Evolutionary conservation across 2,888 invertebrate genomes (phyloP), one percentile per base, ranked within the genome.

Genomic region (Deilephila elpenor): DNA sequence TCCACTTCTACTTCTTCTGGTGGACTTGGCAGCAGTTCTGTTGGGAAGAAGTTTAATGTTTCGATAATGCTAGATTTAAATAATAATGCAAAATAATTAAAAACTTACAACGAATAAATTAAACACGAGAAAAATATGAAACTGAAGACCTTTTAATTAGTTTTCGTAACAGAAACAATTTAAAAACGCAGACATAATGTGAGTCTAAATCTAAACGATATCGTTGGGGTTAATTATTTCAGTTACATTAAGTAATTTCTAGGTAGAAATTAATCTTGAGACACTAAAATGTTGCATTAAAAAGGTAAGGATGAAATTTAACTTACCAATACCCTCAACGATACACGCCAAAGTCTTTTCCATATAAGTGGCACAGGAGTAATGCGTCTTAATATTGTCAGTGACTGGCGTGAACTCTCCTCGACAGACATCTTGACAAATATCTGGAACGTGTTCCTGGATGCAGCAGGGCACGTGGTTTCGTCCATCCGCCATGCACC

Each of bases 381-480:
- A 97, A 83, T 98, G 97, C 0, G 97, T 97, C 88, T 97, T 97
- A 75, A 98, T 96, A 83, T 97, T 97, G 86, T 98, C 97, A 0
- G 97, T 97, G 76, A 97, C 97, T 0, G 97, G 96, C 0, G 97
- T 97, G 89, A 98, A 98, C 87, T 98, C 97, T 37, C 98, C 98
- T 0, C 97, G 95, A 85, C 98, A 98, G 78, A 98, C 97, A 79
- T 98, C 97, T 84, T 97, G 97, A 86, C 98, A 98, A 80, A 98
- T 96, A 87, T 97, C 97, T 0, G 98, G 98, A 29, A 98, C 97
- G 74, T 96, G 95, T 86, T 97, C 97, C 79, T 96, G 96, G 32
- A 97, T 96, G 87, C 98, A 98, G 88, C 98, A 98, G 0, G 98
- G 98, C 44, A 97, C 96, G 91, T 98, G 98, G 91, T 98, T 97